Percentiles rank a stretch among this genome's conserved stretches.
Evolutionary conservation across 2,797 vertebrate species (phyloP).

Genomic region (Calcarius lapponicus): DNA sequence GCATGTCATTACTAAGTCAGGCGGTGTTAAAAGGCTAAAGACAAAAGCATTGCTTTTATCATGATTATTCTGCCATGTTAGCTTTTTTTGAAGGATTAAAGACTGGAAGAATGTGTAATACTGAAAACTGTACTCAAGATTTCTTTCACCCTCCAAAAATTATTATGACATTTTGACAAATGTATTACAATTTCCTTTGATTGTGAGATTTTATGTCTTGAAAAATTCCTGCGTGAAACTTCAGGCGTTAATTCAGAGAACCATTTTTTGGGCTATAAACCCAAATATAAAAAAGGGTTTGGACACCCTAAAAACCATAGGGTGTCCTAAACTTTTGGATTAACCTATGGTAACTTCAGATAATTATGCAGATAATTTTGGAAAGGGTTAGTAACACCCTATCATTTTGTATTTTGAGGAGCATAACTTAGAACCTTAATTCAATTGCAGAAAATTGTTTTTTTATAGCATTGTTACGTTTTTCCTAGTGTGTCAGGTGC

Average conservation of each 20-base stretch:
- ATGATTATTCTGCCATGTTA: neutral
- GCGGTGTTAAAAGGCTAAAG: neutral
- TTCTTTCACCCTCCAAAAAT: neutral
- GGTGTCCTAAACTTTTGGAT: neutral
- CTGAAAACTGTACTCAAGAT: neutral
- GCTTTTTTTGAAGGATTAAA: neutral
- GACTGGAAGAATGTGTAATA: neutral
- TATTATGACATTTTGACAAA: neutral
- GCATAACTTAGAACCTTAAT: neutral
- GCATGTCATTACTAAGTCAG: neutral
- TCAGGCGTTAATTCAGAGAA: neutral
- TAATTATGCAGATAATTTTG: neutral
- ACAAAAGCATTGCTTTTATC: neutral
- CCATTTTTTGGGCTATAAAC: neutral
- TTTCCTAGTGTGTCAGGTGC: neutral
- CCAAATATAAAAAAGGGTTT: neutral
- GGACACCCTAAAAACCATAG: neutral
- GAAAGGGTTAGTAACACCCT: neutral
- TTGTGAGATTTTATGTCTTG: neutral
- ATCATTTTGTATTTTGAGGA: neutral
- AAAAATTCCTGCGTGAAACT: neutral
- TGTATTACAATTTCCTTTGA: neutral
- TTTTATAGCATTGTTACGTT: neutral
- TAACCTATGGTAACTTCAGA: neutral
- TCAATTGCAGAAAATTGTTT: neutral